Conservation (phyloP, 2,113 vertebrate species). For the Apteryx owenii region DNA sequence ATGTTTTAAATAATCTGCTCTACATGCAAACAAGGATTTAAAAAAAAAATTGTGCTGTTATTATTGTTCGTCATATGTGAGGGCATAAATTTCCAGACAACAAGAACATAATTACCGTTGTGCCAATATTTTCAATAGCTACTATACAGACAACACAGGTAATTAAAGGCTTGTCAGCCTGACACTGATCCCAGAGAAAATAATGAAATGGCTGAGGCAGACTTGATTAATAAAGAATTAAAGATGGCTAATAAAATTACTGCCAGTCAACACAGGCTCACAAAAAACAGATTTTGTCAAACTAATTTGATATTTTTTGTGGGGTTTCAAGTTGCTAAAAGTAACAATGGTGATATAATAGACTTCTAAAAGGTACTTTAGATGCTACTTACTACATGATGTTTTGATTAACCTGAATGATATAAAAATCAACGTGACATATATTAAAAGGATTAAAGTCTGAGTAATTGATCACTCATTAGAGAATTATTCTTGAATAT, state of each 20-base stretch:
- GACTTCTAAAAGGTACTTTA: slow-evolving; percentile 28
- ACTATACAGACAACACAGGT: not conserved
- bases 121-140: not conserved
- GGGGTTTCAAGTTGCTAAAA: slow-evolving; percentile 38
- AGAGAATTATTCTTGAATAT: not conserved
- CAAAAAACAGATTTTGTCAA: slow-evolving; percentile 39
- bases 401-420: slow-evolving; percentile 18
- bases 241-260: slow-evolving; percentile 54
- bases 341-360: slow-evolving; percentile 41
- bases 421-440: slow-evolving; percentile 32
- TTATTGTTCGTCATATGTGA: not conserved
- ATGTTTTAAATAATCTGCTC: not conserved
- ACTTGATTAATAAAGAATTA: slow-evolving; percentile 64
- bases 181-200: slow-evolving; percentile 38
- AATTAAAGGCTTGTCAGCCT: slow-evolving; percentile 34
- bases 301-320: slow-evolving; percentile 49
- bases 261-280: not conserved
- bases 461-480: not conserved
- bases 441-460: slow-evolving; percentile 8
- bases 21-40: not conserved
- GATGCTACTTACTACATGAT: not conserved
- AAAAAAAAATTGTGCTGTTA: not conserved
- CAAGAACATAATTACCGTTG: not conserved
- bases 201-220: slow-evolving; percentile 37
- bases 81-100: not conserved